Percentiles rank a stretch among this genome's conserved stretches.
Conservation (phyloP, 2,113 vertebrate species). For the Pterocles orientalis region DNA sequence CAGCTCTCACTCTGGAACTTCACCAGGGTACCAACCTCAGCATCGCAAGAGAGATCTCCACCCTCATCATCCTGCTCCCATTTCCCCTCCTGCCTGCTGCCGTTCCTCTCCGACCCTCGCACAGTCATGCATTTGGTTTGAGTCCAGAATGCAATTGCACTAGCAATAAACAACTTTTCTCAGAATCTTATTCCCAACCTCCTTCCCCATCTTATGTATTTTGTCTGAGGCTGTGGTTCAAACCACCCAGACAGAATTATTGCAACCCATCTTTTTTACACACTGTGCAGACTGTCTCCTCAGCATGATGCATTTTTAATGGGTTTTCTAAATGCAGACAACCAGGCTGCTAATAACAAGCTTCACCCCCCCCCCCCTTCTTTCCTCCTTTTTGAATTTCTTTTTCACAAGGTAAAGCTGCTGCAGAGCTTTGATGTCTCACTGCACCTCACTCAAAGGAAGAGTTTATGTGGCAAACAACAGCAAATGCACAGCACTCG, state of each 20-base stretch:
- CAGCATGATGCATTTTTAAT: constrained; percentile 71
- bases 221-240: constrained; percentile 73
- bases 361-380: neutral
- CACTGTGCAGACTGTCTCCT: constrained; percentile 67
- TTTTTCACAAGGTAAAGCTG: constrained; percentile 23
- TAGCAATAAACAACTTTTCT: constrained; percentile 70
- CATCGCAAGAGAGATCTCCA: neutral
- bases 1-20: neutral
- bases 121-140: neutral
- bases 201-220: constrained; percentile 44
- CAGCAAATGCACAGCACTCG: neutral
- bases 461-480: constrained; percentile 14
- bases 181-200: constrained; percentile 4
- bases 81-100: neutral
- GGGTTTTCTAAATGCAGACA: constrained; percentile 64
- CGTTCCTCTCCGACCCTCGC: neutral
- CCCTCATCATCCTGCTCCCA: neutral
- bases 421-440: constrained; percentile 31
- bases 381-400: neutral
- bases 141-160: constrained; percentile 52
- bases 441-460: constrained; percentile 21
- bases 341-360: constrained; percentile 67
- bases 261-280: constrained; percentile 67
- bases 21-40: neutral
- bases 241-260: constrained; percentile 76